Percentiles rank a stretch among this genome's conserved stretches.
Conservation (phyloP, 1,140 invertebrate genomes). For the Melanaphis sacchari region DNA sequence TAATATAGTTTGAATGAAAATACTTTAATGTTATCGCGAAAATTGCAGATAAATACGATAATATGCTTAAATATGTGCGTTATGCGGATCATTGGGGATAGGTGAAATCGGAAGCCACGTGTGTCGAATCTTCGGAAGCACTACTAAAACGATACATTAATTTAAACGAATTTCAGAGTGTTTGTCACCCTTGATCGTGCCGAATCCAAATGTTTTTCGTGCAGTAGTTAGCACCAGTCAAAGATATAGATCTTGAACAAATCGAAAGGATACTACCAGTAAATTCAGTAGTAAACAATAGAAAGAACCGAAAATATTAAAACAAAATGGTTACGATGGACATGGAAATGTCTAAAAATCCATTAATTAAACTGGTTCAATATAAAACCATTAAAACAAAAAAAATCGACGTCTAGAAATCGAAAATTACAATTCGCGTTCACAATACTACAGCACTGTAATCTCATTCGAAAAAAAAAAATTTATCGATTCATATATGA, state of each 20-base stretch:
- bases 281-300: neutral
- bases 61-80: neutral
- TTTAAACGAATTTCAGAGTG: neutral
- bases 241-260: neutral
- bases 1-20: neutral
- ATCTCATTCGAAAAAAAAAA: neutral
- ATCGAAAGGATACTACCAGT: no score
- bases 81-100: neutral
- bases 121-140: neutral
- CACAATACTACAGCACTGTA: neutral
- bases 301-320: neutral
- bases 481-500: neutral
- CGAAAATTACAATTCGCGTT: neutral
- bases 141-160: neutral
- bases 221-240: neutral
- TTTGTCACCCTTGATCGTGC: neutral
- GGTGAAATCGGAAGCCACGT: neutral
- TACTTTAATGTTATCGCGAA: neutral
- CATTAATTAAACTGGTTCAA: neutral
- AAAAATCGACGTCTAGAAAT: neutral
- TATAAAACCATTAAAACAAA: neutral
- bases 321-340: no score
- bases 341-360: no score
- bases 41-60: neutral
- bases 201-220: neutral